These are phyloP conservation scores for Panzeria rudis DNA, from an alignment of 2,888 invertebrate species.

Conservation along the genomic window DNA sequence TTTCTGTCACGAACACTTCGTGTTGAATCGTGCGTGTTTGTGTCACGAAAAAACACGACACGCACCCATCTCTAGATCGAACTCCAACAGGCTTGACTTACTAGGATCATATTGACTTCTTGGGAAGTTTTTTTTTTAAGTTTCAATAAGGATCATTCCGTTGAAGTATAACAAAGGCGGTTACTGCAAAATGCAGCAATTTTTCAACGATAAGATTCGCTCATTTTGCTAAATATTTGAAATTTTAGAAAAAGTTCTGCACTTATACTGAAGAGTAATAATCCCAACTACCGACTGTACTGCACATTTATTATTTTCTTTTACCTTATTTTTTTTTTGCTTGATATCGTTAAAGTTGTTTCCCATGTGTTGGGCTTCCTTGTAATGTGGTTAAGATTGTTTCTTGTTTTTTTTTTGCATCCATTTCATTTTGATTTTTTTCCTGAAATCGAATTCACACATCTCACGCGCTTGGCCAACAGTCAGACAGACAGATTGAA, in stretches of 20 bases:
- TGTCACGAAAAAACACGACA: too few relatives aligned
- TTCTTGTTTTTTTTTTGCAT: slow-evolving; percentile 42
- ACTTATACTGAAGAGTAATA: background rate
- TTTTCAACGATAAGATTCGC: too few relatives aligned
- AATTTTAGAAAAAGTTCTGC: background rate
- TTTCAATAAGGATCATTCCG: too few relatives aligned
- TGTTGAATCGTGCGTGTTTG: too few relatives aligned
- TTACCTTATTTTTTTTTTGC: slow-evolving; percentile 19
- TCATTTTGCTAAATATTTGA: background rate
- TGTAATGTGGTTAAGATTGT: slow-evolving; percentile 67
- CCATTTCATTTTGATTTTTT: slow-evolving; percentile 64
- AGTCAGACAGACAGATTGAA: slow-evolving; percentile 47
- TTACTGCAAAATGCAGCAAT: too few relatives aligned
- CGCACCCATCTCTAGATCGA: too few relatives aligned
- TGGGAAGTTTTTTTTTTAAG: too few relatives aligned
- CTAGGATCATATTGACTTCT: too few relatives aligned
- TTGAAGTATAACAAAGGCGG: too few relatives aligned
- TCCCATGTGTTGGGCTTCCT: slow-evolving; percentile 72
- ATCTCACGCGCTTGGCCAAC: slow-evolving; percentile 69
- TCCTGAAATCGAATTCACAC: slow-evolving; percentile 69
- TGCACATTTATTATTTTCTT: background rate
- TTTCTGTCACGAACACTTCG: too few relatives aligned
- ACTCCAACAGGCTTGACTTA: too few relatives aligned
- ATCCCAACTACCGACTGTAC: slow-evolving; percentile 45
- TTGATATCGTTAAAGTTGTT: slow-evolving; percentile 61